These are phyloP conservation scores for Oceanodroma leucorhoa DNA, from an alignment of 2,797 vertebrate genomes.

Conservation along the genomic window DNA sequence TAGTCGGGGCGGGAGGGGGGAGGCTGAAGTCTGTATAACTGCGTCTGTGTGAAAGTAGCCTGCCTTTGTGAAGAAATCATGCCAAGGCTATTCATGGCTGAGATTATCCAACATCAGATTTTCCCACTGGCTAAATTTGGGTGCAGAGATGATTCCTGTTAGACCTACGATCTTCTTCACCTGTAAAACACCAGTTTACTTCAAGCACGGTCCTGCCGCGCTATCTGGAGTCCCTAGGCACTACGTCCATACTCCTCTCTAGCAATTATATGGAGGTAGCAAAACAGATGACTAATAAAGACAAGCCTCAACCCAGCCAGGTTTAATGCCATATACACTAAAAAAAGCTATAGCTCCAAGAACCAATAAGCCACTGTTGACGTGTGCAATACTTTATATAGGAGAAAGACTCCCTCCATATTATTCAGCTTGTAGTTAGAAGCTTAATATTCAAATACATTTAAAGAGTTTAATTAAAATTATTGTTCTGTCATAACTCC, in stretches of 20 bases:
- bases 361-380: not conserved
- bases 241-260: accelerated
- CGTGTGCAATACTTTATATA: accelerated
- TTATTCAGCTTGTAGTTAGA: not conserved
- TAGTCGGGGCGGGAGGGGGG: not conserved
- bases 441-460: not conserved
- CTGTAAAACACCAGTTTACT: not conserved
- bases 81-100: not conserved
- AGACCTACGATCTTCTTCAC: not conserved
- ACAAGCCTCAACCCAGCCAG: not conserved
- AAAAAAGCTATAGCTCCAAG: not conserved
- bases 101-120: not conserved
- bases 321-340: not conserved
- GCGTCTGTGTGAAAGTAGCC: not conserved
- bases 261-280: not conserved
- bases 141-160: not conserved
- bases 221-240: not conserved
- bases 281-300: not conserved
- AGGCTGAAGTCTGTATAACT: not conserved
- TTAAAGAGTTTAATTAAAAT: not conserved
- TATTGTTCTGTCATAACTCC: not conserved
- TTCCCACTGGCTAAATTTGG: not conserved
- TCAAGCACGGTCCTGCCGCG: accelerated
- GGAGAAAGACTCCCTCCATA: not conserved
- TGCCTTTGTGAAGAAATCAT: not conserved